These are phyloP conservation scores for Xerus inauris DNA, from an alignment of 2,113 vertebrate species.

Conservation along the genomic window DNA sequence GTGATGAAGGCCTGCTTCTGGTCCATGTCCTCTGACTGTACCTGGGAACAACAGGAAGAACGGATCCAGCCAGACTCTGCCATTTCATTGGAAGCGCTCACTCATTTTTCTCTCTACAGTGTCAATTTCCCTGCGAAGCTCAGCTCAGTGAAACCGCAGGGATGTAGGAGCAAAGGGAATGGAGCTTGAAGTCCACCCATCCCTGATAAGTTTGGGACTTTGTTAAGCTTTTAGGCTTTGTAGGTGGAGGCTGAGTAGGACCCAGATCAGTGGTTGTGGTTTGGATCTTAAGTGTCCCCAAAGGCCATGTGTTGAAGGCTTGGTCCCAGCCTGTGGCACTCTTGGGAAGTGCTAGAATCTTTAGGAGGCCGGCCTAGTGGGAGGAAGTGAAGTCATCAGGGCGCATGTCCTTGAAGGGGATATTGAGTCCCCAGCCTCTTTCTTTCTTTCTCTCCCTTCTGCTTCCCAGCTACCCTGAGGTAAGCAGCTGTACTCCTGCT, in stretches of 20 bases:
- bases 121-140: neutral
- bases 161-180: neutral
- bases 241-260: neutral
- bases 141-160: rapidly evolving
- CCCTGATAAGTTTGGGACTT: neutral
- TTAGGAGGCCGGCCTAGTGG: neutral
- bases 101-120: neutral
- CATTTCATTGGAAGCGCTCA: neutral
- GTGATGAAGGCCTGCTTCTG: neutral
- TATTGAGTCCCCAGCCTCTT: neutral
- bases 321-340: no score
- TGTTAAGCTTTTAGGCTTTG: neutral
- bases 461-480: neutral
- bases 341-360: no score
- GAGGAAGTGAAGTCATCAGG: no score
- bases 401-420: neutral
- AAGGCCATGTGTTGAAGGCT: neutral
- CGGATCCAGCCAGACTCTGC: neutral
- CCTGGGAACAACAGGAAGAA: neutral
- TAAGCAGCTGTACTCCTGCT: neutral
- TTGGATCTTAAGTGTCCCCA: neutral
- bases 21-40: neutral
- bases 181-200: neutral
- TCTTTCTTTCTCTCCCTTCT: neutral
- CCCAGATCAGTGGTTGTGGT: neutral